A percentile compares a stretch with the other conserved stretches of the same genome.
These are phyloP conservation scores for Elachura formosa DNA, from an alignment of 2,113 vertebrate species.

Conservation along the genomic window DNA sequence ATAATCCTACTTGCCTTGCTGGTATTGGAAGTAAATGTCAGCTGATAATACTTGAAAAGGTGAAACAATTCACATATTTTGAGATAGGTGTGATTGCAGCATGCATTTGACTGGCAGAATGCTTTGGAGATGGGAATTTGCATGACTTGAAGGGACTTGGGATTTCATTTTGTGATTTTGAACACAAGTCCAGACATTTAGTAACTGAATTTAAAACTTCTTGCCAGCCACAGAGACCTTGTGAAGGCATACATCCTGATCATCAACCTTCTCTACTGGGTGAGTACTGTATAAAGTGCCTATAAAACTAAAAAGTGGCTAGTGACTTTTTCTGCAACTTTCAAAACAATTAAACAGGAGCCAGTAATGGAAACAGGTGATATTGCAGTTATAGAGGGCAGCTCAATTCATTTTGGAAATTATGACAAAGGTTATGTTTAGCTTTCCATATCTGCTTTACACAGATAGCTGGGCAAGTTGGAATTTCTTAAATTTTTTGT, in stretches of 20 bases:
- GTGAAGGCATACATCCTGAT: not conserved
- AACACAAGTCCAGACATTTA: slow-evolving; percentile 6
- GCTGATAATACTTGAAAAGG: not conserved
- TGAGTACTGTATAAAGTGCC: slow-evolving; percentile 26
- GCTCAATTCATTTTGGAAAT: not conserved
- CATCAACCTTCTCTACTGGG: not conserved
- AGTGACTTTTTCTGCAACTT: not conserved
- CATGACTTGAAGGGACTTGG: not conserved
- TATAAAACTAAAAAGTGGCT: not conserved
- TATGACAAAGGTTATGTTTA: not conserved
- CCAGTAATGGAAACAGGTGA: not conserved
- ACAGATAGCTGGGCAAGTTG: not conserved
- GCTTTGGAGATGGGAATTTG: not conserved
- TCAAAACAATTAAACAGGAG: not conserved
- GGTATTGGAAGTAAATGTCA: not conserved
- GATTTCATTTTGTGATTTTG: not conserved
- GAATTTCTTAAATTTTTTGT: not conserved
- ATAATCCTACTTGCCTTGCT: not conserved
- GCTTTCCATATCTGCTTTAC: not conserved
- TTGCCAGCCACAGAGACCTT: not conserved
- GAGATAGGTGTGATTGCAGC: not conserved
- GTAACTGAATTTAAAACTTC: slow-evolving; percentile 26
- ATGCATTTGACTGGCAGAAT: not conserved
- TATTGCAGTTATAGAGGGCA: not conserved
- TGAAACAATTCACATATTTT: not conserved